Conservation (phyloP, 2,113 vertebrate genomes). For the Proterorhinus semilunaris region DNA sequence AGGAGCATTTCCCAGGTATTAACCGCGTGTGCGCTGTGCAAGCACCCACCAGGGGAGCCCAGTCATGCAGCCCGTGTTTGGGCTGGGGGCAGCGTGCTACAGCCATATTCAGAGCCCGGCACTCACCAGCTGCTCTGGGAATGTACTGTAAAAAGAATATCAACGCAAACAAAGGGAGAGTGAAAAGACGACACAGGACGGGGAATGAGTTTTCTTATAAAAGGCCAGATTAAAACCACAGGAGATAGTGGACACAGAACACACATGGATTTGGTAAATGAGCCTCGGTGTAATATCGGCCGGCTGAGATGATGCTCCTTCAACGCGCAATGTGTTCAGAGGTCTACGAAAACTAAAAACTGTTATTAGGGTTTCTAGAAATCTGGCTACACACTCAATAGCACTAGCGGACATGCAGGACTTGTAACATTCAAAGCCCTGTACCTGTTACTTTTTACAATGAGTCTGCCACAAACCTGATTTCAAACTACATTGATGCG, state of each 20-base stretch:
- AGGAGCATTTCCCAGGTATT: slow-evolving; percentile 28
- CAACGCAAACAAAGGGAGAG: background rate
- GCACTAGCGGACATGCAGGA: background rate
- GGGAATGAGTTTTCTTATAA: slow-evolving; percentile 12
- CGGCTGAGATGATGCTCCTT: slow-evolving; percentile 1
- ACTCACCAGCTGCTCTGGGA: slow-evolving; percentile 4
- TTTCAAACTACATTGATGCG: too few relatives aligned
- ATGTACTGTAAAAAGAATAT: slow-evolving; percentile 18
- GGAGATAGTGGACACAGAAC: background rate
- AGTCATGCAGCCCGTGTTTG: slow-evolving; percentile 14
- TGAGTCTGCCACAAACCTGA: too few relatives aligned
- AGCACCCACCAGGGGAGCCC: slow-evolving; percentile 10
- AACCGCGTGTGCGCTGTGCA: slow-evolving; percentile 12
- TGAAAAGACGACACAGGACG: background rate
- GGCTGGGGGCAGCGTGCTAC: background rate
- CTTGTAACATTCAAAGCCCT: background rate
- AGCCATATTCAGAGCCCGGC: slow-evolving; percentile 19
- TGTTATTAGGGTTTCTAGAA: background rate
- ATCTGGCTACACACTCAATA: background rate
- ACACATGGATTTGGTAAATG: background rate
- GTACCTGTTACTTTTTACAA: too few relatives aligned
- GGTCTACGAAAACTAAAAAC: background rate
- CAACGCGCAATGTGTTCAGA: slow-evolving; percentile 16
- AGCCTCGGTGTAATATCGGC: background rate
- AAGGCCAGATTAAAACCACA: background rate